Conservation (phyloP, 35 echinoderm and acorn worm genomes). For the Stichopus chloronotus region DNA sequence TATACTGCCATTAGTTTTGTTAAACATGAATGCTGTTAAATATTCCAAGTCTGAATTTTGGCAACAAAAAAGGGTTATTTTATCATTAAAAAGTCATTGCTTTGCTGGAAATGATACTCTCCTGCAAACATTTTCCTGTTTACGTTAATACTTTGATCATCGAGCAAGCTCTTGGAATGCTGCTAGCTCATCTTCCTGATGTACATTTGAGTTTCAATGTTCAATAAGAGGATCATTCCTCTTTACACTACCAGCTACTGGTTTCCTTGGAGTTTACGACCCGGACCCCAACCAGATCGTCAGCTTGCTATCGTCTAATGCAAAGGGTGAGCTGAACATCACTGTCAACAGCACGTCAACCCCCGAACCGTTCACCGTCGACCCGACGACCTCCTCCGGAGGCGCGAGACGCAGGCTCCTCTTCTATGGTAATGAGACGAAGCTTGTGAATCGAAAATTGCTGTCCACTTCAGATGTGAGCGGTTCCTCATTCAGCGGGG, state of each 20-base stretch:
- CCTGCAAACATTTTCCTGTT: no score
- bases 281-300: conserved; percentile 63
- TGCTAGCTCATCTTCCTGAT: no score
- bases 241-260: conserved; percentile 38
- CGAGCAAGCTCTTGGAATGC: no score
- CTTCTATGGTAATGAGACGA: conserved; percentile 56
- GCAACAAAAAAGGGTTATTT: no score
- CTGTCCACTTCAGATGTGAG: conserved; percentile 46
- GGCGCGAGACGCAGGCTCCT: conserved; percentile 26
- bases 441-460: conserved; percentile 46
- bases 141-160: no score
- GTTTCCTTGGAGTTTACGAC: conserved; percentile 85
- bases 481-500: conserved; percentile 67
- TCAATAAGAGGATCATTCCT: background rate
- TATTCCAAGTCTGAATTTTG: no score
- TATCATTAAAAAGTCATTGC: no score
- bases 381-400: conserved; percentile 44
- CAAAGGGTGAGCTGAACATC: conserved; percentile 74
- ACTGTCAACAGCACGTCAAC: background rate
- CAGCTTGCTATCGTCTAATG: conserved; percentile 61
- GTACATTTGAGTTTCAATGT: no score
- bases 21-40: no score
- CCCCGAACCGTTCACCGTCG: background rate
- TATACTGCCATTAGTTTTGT: no score
- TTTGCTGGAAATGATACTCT: no score